Base-by-base conservation (phyloP, 1,140 invertebrate species). In the Drosophila suzukii region DNA sequence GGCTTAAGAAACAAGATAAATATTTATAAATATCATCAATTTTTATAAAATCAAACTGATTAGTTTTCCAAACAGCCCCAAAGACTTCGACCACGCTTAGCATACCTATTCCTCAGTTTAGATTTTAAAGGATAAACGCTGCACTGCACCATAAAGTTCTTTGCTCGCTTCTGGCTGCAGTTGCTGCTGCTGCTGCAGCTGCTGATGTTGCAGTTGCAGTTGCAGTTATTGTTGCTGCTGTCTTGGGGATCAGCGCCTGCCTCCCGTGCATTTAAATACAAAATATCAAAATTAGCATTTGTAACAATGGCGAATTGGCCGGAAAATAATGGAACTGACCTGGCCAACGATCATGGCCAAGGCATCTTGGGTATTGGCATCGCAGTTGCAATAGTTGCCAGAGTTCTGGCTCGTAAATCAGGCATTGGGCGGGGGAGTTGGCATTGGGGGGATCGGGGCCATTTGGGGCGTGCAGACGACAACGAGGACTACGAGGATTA, bases 211-310 rank as follows among this genome's bases (percentile, higher is more conserved):
- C 17, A 41, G 63, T 12, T 70, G 66, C 59, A 32, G 58, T 51
- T 71, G 34, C 66, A 38, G 62, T 44, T 70, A 43, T 41, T 70
- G 61, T 24, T 20, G 66, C 54, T 53, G 68, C 50, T 51, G 56
- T 54, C 41, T 36, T 53, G 47, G 32, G 46, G 50, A 59, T 68
- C 73, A 60, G 62, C 65, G 50, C 62, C 72, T 61, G 65, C 70
- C 59, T 63, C 44, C 55, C 59, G 62, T 88, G 68, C 85, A 88
- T 88, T 88, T 84, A 88, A 88, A 88, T 88, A 84, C 79, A 89
- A 84, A 88, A 88, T 89, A 85, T 90, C 77, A 89, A 89, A 89
- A 89, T 89, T 89, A 89, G 84, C 84, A 89, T 89, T 89, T 90
- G 85, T 90, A 89, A 89, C 84, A 89, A 89, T 89, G 81, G 84